Evolutionary conservation across 2,113 vertebrate genomes (phyloP), one percentile per base, ranked within the genome.

Genomic region (Hemicordylus capensis): DNA sequence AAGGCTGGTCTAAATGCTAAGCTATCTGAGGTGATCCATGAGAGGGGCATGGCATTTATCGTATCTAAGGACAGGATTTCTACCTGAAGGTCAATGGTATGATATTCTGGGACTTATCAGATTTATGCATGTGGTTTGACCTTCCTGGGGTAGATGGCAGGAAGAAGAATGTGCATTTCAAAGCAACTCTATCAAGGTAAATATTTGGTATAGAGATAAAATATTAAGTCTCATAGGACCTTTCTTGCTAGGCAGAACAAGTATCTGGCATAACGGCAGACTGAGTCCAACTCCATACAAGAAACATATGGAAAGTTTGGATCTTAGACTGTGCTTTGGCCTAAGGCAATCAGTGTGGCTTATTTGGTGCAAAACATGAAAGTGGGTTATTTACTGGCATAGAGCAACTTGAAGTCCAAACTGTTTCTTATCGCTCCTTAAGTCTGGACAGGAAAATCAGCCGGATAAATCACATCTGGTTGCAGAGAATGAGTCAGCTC

Each of bases 371-470:
- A 84, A 69, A 76, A 90, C 81, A 88, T 72, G 56, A 61, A 92
- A 75, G 82, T 80, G 10, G 8, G 31, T 26, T 83, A 81, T 51
- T 67, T n/a, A 1, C 26, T 80, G 80, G 72, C 80, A 83, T 64
- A 48, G 15, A 88, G 39, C 81, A 89, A 78, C 74, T 4, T 83
- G 84, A 93, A 93, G 87, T 79, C 76, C 61, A 84, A 84, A 42
- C 24, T n/a, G 28, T 63, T 85, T 92, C 86, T 93, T 93, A 94
- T 90, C 81, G 8, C 66, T 92, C 78, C 90, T 85, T 87, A 81
- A 79, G 89, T 89, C 91, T 88, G 73, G 84, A 81, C 91, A 95
- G 93, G 93, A 95, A 94, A 85, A 34, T 72, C 88, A 89, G 81
- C 39, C 4, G 15, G 22, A 81, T 88, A 88, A 93, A 87, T 90